Evolutionary conservation across 2,797 vertebrate genomes (phyloP).

Genomic region (Adelosebastes latens): DNA sequence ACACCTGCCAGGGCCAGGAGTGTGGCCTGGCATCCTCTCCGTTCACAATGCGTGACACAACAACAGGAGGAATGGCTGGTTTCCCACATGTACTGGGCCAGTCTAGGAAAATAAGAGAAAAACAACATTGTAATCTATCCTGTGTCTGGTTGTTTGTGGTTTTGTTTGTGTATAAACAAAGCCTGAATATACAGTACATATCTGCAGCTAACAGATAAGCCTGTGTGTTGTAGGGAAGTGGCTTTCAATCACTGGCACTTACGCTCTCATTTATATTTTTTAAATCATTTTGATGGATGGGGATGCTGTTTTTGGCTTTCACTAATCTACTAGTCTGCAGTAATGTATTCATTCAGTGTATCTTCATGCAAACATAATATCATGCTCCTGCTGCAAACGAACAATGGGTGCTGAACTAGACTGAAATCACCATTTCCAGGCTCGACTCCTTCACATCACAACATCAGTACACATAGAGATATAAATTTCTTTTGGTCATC

Average conservation of each 20-base stretch:
- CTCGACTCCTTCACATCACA: constrained; percentile 1
- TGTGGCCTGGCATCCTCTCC: constrained; percentile 80
- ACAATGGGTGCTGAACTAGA: not conserved
- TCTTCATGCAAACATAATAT: constrained; percentile 7
- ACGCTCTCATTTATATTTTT: not conserved
- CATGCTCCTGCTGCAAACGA: not conserved
- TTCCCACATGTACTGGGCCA: constrained; percentile 81
- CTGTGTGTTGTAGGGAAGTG: not conserved
- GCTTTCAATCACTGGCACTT: constrained; percentile 7
- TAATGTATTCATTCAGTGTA: constrained; percentile 7
- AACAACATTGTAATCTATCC: not conserved
- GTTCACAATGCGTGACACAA: constrained; percentile 81
- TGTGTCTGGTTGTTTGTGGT: constrained; percentile 10
- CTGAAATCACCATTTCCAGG: not conserved
- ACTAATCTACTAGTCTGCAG: not conserved
- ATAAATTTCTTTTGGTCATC: constrained; percentile 1
- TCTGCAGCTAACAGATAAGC: constrained; percentile 50
- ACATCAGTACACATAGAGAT: not conserved
- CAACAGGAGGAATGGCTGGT: constrained; percentile 72
- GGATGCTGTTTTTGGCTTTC: not conserved
- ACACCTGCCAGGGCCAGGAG: constrained; percentile 87
- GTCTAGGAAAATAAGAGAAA: constrained; percentile 61
- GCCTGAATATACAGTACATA: constrained; percentile 23
- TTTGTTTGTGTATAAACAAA: constrained; percentile 40
- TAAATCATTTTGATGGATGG: not conserved